Evolutionary conservation across 2,888 invertebrate species (phyloP).

Genomic region (Parthenolecanium corni): DNA sequence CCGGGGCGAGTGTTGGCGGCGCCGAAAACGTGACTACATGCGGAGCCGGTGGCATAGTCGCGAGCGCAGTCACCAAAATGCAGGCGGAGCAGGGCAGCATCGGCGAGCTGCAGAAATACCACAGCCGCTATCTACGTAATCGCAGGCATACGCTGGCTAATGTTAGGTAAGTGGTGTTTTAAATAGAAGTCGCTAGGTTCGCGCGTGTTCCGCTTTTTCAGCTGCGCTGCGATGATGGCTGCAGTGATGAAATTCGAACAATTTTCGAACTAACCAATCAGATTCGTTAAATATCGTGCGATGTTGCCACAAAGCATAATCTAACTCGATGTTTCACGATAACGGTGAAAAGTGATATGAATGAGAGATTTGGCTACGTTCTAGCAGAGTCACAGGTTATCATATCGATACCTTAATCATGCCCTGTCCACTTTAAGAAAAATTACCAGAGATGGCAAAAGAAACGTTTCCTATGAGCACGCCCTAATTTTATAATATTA

Average conservation of each 20-base stretch:
- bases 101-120: slow-evolving; percentile 79
- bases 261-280: too few species aligned
- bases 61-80: slow-evolving; percentile 48
- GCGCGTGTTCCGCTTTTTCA: background rate
- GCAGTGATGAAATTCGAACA: background rate
- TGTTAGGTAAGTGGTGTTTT: slow-evolving; percentile 66
- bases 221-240: background rate
- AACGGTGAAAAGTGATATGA: too few species aligned
- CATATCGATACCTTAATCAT: too few species aligned
- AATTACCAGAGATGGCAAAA: too few species aligned
- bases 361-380: too few species aligned
- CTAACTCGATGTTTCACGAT: background rate
- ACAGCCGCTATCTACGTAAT: slow-evolving; percentile 65
- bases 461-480: too few species aligned
- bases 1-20: slow-evolving; percentile 30
- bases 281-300: too few species aligned
- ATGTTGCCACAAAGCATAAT: background rate
- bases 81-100: slow-evolving; percentile 87
- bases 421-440: too few species aligned
- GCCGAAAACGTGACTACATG: slow-evolving; percentile 19
- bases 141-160: slow-evolving; percentile 81
- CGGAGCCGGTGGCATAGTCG: slow-evolving; percentile 27
- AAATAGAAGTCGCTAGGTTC: background rate
- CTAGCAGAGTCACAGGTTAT: too few species aligned
- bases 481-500: too few species aligned